Percentiles rank a stretch among this genome's conserved stretches.
phyloP scores from a whole-genome alignment of 2,888 invertebrate species.

The Falcaria lacertinaria region DNA sequence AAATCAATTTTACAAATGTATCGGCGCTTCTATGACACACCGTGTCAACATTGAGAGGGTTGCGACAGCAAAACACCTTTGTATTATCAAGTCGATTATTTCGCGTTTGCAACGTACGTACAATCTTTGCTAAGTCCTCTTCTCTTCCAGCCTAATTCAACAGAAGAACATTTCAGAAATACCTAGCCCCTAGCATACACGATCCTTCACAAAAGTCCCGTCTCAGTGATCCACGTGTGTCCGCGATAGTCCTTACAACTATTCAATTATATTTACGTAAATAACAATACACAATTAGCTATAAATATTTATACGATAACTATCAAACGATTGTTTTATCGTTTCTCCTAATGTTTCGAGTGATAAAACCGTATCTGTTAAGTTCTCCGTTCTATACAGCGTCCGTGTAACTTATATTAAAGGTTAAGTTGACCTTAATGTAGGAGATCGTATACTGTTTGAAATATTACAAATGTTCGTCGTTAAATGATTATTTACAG shows the following conservation, averaged over 20 bases:
- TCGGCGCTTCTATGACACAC: too few relatives aligned
- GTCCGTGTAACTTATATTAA: constrained; percentile 74
- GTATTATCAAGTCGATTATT: too few relatives aligned
- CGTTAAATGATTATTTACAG: constrained; percentile 66
- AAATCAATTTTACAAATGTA: too few relatives aligned
- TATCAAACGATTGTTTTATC: constrained; percentile 72
- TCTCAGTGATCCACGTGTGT: constrained; percentile 64
- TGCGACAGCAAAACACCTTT: too few relatives aligned
- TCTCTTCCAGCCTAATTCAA: constrained; percentile 20
- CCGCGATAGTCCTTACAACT: constrained; percentile 76
- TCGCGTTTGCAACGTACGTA: too few relatives aligned
- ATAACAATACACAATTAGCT: constrained; percentile 81
- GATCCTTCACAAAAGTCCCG: constrained; percentile 57
- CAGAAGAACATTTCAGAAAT: constrained; percentile 36
- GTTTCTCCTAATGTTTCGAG: constrained; percentile 61
- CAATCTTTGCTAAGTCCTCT: too few relatives aligned
- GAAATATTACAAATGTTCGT: constrained; percentile 78
- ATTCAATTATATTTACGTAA: constrained; percentile 79
- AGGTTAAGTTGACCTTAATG: constrained; percentile 78
- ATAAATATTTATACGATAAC: constrained; percentile 80
- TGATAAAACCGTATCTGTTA: constrained; percentile 42
- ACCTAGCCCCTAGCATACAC: constrained; percentile 55
- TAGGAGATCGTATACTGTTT: constrained; percentile 81
- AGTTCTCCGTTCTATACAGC: constrained; percentile 34
- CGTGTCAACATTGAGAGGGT: too few relatives aligned